Evolutionary conservation across 2,797 vertebrate species (phyloP), one percentile per base, ranked within the genome.

Genomic region (Choloepus didactylus): DNA sequence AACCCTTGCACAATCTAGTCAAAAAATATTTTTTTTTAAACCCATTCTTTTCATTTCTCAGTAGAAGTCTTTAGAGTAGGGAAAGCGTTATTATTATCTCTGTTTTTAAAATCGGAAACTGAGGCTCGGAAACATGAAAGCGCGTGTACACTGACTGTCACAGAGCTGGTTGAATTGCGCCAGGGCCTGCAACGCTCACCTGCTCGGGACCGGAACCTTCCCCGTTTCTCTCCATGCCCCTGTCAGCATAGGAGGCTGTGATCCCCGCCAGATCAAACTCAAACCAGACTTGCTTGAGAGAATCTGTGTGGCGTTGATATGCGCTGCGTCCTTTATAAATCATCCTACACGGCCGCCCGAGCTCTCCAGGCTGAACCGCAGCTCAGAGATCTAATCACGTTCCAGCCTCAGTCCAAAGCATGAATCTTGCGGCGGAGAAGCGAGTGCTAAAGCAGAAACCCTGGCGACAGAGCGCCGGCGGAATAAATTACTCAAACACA

Each of bases 401-500:
- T 25, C 49, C 66, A 0, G 46, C 44, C 89, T 89, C 29, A 23
- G 64, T 62, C 79, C 59, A 11, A 10, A 9, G 8, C 51, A 16
- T 76, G 81, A 94, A 91, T 93, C 95, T 67, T 85, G 10, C 72
- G 67, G 59, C 46, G 2, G 1, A 66, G 27, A 73, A 69, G 54
- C 64, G 60, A 84, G 88, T 16, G n/a, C 21, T 92, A 82, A 67
- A 81, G 86, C 67, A 92, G 93, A 95, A 97, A 51, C 82, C 46
- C 85, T 82, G 69, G 84, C 60, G 81, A 85, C 93, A 75, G 87
- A 80, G 95, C 89, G 72, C 82, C 2, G 6, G 9, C 60, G 64
- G 73, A 92, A 84, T 91, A 96, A 95, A 97, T 97, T 91, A 82
- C 91, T 97, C 93, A 95, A 93, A 93, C 29, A 60, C 31, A 84